A percentile compares a stretch with the other conserved stretches of the same genome.
These are phyloP conservation scores for Stichodactyla mertensii DNA, from an alignment of 64 coral and sea anemone species.

Conservation along the genomic window DNA sequence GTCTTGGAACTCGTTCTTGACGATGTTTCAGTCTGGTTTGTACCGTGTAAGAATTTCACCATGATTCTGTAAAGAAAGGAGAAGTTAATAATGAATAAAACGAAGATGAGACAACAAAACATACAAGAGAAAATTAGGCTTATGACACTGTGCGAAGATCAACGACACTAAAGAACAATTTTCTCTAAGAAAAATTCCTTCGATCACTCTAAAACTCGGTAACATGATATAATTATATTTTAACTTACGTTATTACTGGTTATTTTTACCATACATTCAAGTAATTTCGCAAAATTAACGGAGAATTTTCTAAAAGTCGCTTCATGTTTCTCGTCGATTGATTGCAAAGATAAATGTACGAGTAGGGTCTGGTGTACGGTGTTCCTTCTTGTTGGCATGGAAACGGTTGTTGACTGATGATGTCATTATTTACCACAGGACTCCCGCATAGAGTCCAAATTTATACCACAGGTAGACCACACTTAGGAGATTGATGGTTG, in stretches of 20 bases:
- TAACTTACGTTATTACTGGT: not conserved
- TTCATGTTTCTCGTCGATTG: slow-evolving; percentile 13
- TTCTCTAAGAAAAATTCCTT: not conserved
- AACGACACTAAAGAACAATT: not conserved
- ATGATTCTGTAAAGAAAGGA: not conserved
- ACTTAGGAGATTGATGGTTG: no score
- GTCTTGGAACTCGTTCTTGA: slow-evolving; percentile 52
- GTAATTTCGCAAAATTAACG: not conserved
- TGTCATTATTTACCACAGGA: not conserved
- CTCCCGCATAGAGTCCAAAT: not conserved
- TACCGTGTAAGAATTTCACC: slow-evolving; percentile 63
- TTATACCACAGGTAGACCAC: not conserved
- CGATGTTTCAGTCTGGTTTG: slow-evolving; percentile 66
- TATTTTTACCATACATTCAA: not conserved
- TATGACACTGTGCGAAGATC: not conserved
- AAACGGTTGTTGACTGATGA: not conserved
- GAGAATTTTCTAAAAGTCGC: not conserved
- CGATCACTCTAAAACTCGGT: not conserved
- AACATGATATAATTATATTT: not conserved
- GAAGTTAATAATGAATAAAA: not conserved
- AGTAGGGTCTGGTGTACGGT: not conserved
- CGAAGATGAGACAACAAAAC: not conserved
- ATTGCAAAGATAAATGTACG: not conserved
- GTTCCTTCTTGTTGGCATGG: not conserved
- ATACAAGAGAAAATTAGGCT: not conserved